Conservation (phyloP, 2,797 vertebrate genomes). For the Eurystomus glaucurus region DNA sequence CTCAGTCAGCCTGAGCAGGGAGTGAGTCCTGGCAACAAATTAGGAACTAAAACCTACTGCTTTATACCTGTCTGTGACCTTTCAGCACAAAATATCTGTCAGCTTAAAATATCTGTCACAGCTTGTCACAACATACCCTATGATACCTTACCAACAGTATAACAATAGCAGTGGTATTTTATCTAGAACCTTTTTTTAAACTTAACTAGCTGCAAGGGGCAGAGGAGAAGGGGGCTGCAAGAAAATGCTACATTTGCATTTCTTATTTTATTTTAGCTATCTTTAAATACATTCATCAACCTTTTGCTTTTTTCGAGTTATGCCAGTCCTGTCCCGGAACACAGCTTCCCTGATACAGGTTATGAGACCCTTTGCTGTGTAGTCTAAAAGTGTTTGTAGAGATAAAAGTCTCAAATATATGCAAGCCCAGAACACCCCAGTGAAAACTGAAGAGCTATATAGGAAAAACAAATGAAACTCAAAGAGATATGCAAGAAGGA, state of each 20-base stretch:
- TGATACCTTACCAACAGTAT: background rate
- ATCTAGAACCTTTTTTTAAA: background rate
- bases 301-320: background rate
- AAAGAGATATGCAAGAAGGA: background rate
- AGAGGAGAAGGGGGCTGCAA: background rate
- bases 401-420: background rate
- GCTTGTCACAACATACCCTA: background rate
- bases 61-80: background rate
- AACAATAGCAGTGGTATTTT: background rate
- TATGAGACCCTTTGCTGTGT: background rate
- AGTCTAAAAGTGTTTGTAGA: background rate
- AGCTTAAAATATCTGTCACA: background rate
- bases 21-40: background rate
- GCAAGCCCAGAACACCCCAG: background rate
- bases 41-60: background rate
- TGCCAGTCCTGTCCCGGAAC: background rate
- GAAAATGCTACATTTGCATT: background rate
- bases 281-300: background rate
- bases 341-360: background rate
- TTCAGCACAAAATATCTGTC: background rate
- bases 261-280: background rate
- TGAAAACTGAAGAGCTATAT: background rate
- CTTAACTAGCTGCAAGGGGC: fast-evolving
- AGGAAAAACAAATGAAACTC: background rate
- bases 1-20: background rate